These are phyloP conservation scores for Tanypteryx hageni DNA, from an alignment of 2,888 invertebrate genomes.

Conservation along the genomic window DNA sequence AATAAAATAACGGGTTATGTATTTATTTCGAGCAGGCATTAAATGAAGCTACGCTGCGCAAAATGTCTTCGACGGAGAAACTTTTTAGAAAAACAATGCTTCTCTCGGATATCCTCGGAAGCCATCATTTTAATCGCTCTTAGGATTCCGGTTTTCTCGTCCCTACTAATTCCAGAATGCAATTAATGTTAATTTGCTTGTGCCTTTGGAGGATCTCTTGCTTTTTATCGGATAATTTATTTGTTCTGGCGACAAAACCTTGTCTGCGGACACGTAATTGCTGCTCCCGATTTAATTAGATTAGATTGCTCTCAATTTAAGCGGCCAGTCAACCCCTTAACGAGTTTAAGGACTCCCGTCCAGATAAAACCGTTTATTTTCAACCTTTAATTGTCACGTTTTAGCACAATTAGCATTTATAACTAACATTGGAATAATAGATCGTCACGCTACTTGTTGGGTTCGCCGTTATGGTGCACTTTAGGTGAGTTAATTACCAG, in stretches of 20 bases:
- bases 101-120: background rate
- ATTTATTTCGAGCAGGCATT: background rate
- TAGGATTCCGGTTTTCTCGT: background rate
- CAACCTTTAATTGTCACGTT: too few species aligned
- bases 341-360: background rate
- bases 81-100: background rate
- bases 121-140: background rate
- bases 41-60: background rate
- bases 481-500: too few species aligned
- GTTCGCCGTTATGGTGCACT: too few species aligned
- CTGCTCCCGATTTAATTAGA: background rate
- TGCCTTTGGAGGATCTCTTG: background rate
- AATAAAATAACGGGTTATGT: too few species aligned
- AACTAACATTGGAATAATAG: too few species aligned
- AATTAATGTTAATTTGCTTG: slow-evolving; percentile 9
- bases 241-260: background rate
- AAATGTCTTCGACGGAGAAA: background rate
- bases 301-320: slow-evolving; percentile 11
- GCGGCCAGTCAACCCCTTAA: slow-evolving; percentile 3
- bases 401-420: too few species aligned
- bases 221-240: slow-evolving; percentile 26
- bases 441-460: too few species aligned
- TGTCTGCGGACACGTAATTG: background rate
- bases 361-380: background rate
- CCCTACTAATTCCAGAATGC: background rate